A percentile compares a stretch with the other conserved stretches of the same genome.
Conservation (phyloP, 2,888 invertebrate genomes). For the Trypoxylon attenuatum region DNA sequence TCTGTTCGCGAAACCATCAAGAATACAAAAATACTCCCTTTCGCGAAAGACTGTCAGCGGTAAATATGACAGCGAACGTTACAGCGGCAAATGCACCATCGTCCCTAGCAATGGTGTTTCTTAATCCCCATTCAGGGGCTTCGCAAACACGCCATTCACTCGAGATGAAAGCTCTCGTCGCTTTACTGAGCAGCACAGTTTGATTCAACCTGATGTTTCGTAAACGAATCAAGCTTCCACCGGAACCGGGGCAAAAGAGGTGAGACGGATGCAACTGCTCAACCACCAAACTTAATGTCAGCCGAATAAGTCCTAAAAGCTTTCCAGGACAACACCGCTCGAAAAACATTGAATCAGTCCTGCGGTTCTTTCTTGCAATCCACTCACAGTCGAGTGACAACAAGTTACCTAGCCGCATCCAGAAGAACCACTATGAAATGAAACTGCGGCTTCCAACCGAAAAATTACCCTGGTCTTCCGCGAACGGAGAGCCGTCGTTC, state of each 20-base stretch:
- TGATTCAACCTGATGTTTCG: conserved; percentile 20
- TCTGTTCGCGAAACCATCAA: too few relatives aligned
- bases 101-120: background rate
- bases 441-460: too few relatives aligned
- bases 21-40: background rate
- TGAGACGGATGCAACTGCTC: background rate
- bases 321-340: background rate
- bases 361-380: conserved; percentile 3
- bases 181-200: conserved; percentile 15
- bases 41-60: too few relatives aligned
- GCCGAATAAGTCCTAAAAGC: conserved; percentile 9
- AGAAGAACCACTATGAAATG: too few relatives aligned
- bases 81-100: background rate
- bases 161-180: conserved; percentile 10
- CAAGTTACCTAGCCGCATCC: too few relatives aligned
- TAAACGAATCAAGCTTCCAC: too few relatives aligned
- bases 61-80: background rate
- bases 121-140: background rate
- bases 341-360: background rate
- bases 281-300: conserved; percentile 28
- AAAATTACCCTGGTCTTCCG: background rate
- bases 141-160: background rate
- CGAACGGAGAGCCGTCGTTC: background rate
- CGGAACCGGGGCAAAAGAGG: background rate
- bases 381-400: too few relatives aligned